Conservation (phyloP, 2,797 vertebrate species). For the Phrynocephalus forsythii region DNA sequence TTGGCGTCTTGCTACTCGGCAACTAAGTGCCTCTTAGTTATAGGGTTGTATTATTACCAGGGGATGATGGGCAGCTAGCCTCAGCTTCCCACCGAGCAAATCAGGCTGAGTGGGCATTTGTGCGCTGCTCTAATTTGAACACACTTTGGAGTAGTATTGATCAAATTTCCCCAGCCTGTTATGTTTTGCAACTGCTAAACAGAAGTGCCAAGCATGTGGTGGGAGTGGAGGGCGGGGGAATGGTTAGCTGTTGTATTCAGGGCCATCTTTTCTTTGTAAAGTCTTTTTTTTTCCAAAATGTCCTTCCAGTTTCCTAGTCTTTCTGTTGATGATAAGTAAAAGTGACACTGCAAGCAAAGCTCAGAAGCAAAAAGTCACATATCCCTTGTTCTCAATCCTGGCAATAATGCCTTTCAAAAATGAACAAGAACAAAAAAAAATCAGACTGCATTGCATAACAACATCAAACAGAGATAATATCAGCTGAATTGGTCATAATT, state of each 20-base stretch:
- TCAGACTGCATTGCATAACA: background rate
- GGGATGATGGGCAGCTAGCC: background rate
- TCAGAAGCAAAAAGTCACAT: background rate
- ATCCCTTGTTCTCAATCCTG: background rate
- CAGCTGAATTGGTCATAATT: background rate
- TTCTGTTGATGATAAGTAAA: background rate
- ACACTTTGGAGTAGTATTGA: background rate
- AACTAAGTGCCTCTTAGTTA: slow-evolving; percentile 21
- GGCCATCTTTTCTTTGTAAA: fast-evolving
- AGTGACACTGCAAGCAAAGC: background rate
- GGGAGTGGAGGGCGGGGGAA: too few species aligned
- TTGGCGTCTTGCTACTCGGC: background rate
- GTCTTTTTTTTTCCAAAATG: background rate
- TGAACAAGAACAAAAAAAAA: background rate
- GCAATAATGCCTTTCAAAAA: background rate
- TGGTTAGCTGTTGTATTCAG: background rate
- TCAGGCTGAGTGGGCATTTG: background rate
- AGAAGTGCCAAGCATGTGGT: background rate
- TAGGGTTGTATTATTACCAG: slow-evolving; percentile 1
- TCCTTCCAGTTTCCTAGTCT: background rate
- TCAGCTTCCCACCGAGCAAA: background rate
- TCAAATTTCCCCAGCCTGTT: slow-evolving; percentile 14
- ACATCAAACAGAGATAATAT: background rate
- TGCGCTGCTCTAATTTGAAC: slow-evolving; percentile 12
- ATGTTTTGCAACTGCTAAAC: background rate